Base-by-base conservation (phyloP, 1,140 invertebrate genomes). In the Drosophila orena region DNA sequence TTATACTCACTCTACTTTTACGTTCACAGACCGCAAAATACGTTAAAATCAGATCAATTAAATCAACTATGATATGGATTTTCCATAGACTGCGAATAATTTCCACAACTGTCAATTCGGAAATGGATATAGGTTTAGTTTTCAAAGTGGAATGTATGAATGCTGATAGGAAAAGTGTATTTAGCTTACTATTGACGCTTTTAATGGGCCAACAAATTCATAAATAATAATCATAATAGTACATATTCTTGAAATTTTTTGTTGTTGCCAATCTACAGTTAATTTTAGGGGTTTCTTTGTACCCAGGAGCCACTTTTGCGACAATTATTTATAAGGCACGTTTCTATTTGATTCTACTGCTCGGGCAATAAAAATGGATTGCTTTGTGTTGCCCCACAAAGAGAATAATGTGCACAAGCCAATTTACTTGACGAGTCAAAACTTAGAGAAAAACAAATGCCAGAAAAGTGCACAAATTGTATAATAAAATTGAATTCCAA, bases 401-500 rank as follows among this genome's bases (percentile, higher is more conserved):
- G n/a, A 46, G 14, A 56, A 37, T 43, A 47, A 69, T 30, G 27
- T 30, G 27, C 27, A 30, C 27, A 30, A 3, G 8, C 7, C 30
- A 30, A 30, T 30, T 30, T 30, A 10, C 30, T 8, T 30, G 30
- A 3, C 30, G 30, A 30, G 30, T 7, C 8, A 3, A 8, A 30
- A 30, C 30, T 30, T 54, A 22, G 20, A 38, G 30, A 7, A 35
- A 46, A 34, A 17, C 17, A 49, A 66, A 56, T 27, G 43, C n/a
- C 42, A 62, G 43, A 46, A 22, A 53, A 20, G 15, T 27, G 42
- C 43, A 65, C 20, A 74, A 70, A 57, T 50, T 49, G 61, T 61
- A 62, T 59, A 77, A 75, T 57, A 57, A 59, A 85, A 79, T 76
- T 57, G 60, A 84, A 76, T 64, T 52, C 44, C 44, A 60, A 72